Base-by-base conservation (phyloP, 2,888 invertebrate genomes). In the Incurvaria masculella region DNA sequence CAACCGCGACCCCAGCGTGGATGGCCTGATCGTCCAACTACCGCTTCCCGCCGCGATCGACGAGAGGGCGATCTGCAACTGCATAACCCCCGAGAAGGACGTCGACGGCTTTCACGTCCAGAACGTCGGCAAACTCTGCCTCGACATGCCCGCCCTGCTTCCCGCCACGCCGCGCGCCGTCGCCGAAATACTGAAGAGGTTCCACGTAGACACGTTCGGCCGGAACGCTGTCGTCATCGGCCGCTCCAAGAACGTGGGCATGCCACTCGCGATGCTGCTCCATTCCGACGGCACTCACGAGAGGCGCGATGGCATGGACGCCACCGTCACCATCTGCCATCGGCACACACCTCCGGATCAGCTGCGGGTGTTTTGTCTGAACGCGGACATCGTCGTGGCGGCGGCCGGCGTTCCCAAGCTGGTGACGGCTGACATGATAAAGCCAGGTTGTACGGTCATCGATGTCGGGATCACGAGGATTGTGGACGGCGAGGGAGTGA, bases 301-400 rank as follows among this genome's bases (percentile, higher is more conserved):
- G 62, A 86, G 83, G 41, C 71, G 74, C 1, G 72, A 84, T 42
- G 91, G 87, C 1, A 78, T 91, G 76, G 94, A 95, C 62, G 90
- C 93, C 16, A 95, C 94, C 0, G 92, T 93, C 0, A 92, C 92
- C 1, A 86, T 95, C 52, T 95, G 95, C 61, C 95, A 96, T 67
- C 81, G 94, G 18, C 84, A 89, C 67, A 96, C 95, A 0, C 94
- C 94, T 0, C 80, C 80, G 1, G 87, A 88, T 44, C 86, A 93
- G 61, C 72, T 96, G 50, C 80, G 81, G 16, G 74, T 75, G 47
- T 86, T 83, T 62, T 87, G 89, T 45, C 82, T 81, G 55, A 79
- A 82, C 53, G 92, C 92, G 18, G 92, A 93, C 62, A 86, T 93
- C 51, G 78, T 93, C 48, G 82, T 93, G 11, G 83, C 84, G 48